phyloP scores from a whole-genome alignment of 2,888 invertebrate genomes.

The Lasioglossum lativentre region DNA sequence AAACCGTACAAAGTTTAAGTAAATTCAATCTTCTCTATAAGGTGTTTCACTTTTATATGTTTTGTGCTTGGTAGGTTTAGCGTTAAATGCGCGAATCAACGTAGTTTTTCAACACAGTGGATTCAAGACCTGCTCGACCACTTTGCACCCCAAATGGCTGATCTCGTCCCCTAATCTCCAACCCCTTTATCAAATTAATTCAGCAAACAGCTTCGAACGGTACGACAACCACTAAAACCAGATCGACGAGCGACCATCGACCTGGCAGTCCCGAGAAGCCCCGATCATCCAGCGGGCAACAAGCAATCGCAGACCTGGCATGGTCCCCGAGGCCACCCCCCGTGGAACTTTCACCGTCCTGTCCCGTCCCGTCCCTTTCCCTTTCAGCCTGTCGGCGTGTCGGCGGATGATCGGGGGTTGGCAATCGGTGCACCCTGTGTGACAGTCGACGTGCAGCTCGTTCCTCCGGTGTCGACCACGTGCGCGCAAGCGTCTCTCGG shows the following conservation, averaged over 20 bases:
- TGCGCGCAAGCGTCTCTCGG: slow-evolving; percentile 63
- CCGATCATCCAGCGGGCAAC: neutral
- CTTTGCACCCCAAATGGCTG: neutral
- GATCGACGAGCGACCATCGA: neutral
- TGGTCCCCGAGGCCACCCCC: neutral
- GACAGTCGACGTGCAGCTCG: neutral
- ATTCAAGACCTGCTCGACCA: neutral
- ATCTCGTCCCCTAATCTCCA: neutral
- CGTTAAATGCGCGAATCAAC: too few species aligned
- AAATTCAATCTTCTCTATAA: too few species aligned
- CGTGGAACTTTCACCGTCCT: neutral
- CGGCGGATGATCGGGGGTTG: slow-evolving; percentile 2
- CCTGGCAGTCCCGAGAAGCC: neutral
- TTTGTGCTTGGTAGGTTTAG: too few species aligned
- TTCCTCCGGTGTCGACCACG: slow-evolving; percentile 46
- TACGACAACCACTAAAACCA: neutral
- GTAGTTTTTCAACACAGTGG: too few species aligned
- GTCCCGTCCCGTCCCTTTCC: slow-evolving; percentile 3
- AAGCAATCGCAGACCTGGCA: neutral
- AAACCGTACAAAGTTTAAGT: too few species aligned
- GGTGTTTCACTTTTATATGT: too few species aligned
- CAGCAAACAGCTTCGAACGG: neutral
- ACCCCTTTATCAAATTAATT: too few species aligned
- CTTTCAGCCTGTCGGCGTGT: neutral
- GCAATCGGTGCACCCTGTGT: neutral